A percentile compares a stretch with the other conserved stretches of the same genome.
Evolutionary conservation across 1,140 invertebrate genomes (phyloP).

Genomic region (Notospermus geniculatus): DNA sequence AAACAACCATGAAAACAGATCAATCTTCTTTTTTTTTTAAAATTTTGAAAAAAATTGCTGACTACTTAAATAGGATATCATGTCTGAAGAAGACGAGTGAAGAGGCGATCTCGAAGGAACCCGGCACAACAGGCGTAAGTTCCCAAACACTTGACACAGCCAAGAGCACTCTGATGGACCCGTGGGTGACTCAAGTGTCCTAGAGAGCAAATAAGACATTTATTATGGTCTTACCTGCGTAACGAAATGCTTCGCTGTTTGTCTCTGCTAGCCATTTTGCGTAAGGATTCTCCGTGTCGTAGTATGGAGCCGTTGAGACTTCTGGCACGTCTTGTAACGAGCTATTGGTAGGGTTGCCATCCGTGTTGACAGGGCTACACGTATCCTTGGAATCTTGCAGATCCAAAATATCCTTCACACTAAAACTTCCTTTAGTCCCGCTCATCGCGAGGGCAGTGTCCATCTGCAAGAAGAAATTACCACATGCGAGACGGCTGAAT

Average conservation of each 20-base stretch:
- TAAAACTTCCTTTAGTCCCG: conserved; percentile 36
- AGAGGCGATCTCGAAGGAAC: too few species aligned
- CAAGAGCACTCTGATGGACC: too few species aligned
- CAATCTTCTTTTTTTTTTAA: too few species aligned
- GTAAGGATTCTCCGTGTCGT: conserved; percentile 46
- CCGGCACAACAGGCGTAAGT: too few species aligned
- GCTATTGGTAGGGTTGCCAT: conserved; percentile 22
- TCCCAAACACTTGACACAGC: too few species aligned
- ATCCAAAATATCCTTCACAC: conserved; percentile 49
- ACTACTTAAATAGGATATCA: too few species aligned
- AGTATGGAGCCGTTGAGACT: conserved; percentile 27
- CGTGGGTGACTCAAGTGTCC: neutral
- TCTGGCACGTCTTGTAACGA: conserved; percentile 27
- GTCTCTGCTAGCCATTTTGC: conserved; percentile 40
- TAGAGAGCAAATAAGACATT: conserved; percentile 1
- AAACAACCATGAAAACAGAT: too few species aligned
- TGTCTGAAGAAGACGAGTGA: too few species aligned
- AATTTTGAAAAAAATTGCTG: too few species aligned
- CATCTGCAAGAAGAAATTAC: conserved; percentile 24
- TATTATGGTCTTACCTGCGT: conserved; percentile 31
- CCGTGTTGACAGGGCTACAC: conserved; percentile 27
- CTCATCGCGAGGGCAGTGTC: conserved; percentile 41
- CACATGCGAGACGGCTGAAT: too few species aligned
- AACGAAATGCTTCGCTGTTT: conserved; percentile 38
- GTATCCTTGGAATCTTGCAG: conserved; percentile 35